A percentile compares a stretch with the other conserved stretches of the same genome.
Evolutionary conservation across 2,113 vertebrate genomes (phyloP).

Genomic region (Acanthisitta chloris): DNA sequence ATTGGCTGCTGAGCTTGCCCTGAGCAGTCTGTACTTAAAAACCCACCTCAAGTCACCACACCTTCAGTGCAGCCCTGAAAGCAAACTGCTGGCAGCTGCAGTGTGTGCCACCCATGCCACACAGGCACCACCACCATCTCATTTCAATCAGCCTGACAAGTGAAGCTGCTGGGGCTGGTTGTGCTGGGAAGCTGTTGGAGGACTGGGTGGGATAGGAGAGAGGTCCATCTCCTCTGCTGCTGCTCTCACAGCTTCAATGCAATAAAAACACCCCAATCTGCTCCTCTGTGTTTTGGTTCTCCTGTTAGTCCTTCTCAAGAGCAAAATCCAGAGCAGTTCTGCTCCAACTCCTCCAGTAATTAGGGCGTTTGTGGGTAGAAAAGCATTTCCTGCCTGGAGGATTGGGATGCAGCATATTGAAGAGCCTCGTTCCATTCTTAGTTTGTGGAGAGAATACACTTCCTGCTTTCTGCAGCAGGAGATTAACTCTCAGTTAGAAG

Average conservation of each 20-base stretch:
- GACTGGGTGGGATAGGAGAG: background rate
- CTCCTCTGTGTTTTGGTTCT: background rate
- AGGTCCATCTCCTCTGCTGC: background rate
- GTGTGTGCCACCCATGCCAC: background rate
- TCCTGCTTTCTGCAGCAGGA: background rate
- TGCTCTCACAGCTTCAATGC: background rate
- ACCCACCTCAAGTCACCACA: background rate
- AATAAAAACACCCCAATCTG: background rate
- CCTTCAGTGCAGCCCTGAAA: background rate
- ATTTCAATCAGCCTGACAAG: background rate
- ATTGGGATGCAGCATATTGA: background rate
- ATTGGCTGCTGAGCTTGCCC: background rate
- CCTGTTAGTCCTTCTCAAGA: background rate
- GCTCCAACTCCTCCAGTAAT: background rate
- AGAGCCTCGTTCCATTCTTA: background rate
- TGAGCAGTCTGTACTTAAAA: background rate
- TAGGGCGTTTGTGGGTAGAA: slow-evolving; percentile 32
- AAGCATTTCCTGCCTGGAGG: slow-evolving; percentile 54
- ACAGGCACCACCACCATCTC: background rate
- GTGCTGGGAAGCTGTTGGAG: background rate
- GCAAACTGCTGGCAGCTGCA: background rate
- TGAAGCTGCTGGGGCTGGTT: background rate
- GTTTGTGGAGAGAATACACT: background rate
- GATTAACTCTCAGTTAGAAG: background rate
- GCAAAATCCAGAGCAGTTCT: background rate